phyloP scores from a whole-genome alignment of 2,113 vertebrate genomes.

The Lophochroa leadbeateri region DNA sequence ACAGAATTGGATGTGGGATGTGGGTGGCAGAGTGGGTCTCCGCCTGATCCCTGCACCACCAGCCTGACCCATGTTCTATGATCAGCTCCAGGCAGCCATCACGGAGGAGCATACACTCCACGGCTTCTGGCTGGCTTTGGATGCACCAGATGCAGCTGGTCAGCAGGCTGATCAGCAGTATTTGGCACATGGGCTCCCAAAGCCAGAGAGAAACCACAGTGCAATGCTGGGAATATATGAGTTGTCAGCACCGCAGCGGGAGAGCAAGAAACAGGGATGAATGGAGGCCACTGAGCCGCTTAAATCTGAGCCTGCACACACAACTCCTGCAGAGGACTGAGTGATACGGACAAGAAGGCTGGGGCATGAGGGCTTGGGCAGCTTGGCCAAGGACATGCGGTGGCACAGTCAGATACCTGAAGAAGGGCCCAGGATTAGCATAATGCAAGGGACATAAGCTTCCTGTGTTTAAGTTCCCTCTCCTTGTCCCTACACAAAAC shows the following conservation, averaged over 20 bases:
- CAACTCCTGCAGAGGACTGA: neutral
- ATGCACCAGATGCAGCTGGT: slow-evolving; percentile 36
- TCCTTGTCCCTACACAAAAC: neutral
- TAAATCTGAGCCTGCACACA: neutral
- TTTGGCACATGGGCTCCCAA: slow-evolving; percentile 24
- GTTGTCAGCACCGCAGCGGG: slow-evolving; percentile 37
- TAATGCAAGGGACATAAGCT: neutral
- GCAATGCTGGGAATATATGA: slow-evolving; percentile 2
- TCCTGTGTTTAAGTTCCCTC: neutral
- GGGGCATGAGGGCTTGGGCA: neutral
- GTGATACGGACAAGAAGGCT: neutral
- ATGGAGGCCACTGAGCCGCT: neutral
- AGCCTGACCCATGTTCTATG: accelerated
- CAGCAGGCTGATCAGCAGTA: slow-evolving; percentile 43
- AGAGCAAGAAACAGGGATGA: neutral
- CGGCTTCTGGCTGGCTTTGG: neutral
- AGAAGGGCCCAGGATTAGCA: neutral
- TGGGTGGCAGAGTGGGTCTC: accelerated
- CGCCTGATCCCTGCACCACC: neutral
- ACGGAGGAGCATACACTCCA: neutral
- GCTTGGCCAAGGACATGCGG: accelerated
- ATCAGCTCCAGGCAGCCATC: accelerated
- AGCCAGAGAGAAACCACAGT: slow-evolving; percentile 41
- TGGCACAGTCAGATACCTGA: neutral
- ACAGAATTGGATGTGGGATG: accelerated